Evolutionary conservation across 2,113 vertebrate genomes (phyloP), one percentile per base, ranked within the genome.

Genomic region (Ochotona curzoniae): DNA sequence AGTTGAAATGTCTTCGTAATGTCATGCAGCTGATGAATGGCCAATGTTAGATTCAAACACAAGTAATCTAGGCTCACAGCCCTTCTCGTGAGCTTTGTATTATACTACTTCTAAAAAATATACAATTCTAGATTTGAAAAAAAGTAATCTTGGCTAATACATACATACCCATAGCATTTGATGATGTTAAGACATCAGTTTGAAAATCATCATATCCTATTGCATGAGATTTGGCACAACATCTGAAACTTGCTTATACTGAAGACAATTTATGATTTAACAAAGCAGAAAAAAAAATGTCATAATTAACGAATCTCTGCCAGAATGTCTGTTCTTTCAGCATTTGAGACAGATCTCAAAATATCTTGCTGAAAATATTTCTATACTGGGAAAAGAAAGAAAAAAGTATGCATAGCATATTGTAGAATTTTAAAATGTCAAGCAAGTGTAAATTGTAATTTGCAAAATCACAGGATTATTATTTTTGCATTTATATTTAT

Each of bases 401-500:
- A 78, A 90, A 71, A 66, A 18, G 63, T 89, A 82, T 9, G 67
- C 60, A 83, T 20, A 75, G 13, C 11, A 73, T 25, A 71, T 18
- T 21, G 13, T 11, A 90, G 44, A 87, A 81, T 67, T 92, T 25
- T 83, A 74, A 67, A 49, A 15, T 84, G 13, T 83, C 32, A 88
- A 61, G 4, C 3, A 85, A 69, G 79, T 88, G 44, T 8, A 87
- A 32, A 17, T 60, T 0, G 49, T 80, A 57, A 91, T 83, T 85
- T 71, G 32, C 23, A 87, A 94, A 92, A 85, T 57, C 26, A 60
- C 21, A 85, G 17, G 9, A 79, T 18, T 47, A 21, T 90, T 74
- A 66, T 70, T 28, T 83, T 86, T 79, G 90, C 75, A 80, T 79
- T 92, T 82, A 3, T 51, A 57, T 89, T 70, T 91, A 54, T 86